Evolutionary conservation across 2,113 vertebrate genomes (phyloP), one percentile per base, ranked within the genome.

Genomic region (Alectura lathami): DNA sequence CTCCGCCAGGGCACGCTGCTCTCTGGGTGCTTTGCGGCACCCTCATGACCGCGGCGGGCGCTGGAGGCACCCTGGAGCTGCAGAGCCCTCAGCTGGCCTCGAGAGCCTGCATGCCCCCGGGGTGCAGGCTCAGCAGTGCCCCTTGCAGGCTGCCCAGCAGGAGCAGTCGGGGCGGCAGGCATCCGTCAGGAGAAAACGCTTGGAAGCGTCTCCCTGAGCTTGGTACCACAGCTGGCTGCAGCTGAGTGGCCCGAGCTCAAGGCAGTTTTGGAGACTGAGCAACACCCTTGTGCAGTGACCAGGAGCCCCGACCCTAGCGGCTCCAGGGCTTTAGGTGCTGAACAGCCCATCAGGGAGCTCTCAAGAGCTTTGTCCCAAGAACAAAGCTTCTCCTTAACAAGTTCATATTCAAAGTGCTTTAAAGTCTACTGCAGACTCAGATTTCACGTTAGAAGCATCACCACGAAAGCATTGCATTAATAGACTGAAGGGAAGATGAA

Each of bases 1-100:
- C 3, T 14, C 26, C 20, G 38, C 57, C 24, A 2, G 5, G 17
- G 47, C 6, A 13, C 1, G 38, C 6, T 2, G 68, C 36, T 24
- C 38, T 20, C 21, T 30, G 34, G 66, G 45, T 9, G 34, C 16
- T 5, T 10, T 9, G 16, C 1, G 3, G 38, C 17, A 22, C 14
- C 22, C 17, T 18, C 10, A 56, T 6, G 12, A 17, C 3, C 5
- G 66, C 2, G 17, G 34, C 11, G 11, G 29, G 18, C 27, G 45
- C 34, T 14, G 34, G 34, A 29, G 29, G 29, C 17, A 29, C 13
- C 36, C 45, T 45, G 11, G 13, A 22, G 56, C 5, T 13, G 22
- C n/a, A 34, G 56, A n/a, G 32, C 15, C n/a, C 56, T 23, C 12
- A n/a, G n/a, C n/a, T n/a, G n/a, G n/a, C n/a, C n/a, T n/a, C n/a